Evolutionary conservation across 2,113 vertebrate species (phyloP), one percentile per base, ranked within the genome.

Genomic region (Gadus chalcogrammus): DNA sequence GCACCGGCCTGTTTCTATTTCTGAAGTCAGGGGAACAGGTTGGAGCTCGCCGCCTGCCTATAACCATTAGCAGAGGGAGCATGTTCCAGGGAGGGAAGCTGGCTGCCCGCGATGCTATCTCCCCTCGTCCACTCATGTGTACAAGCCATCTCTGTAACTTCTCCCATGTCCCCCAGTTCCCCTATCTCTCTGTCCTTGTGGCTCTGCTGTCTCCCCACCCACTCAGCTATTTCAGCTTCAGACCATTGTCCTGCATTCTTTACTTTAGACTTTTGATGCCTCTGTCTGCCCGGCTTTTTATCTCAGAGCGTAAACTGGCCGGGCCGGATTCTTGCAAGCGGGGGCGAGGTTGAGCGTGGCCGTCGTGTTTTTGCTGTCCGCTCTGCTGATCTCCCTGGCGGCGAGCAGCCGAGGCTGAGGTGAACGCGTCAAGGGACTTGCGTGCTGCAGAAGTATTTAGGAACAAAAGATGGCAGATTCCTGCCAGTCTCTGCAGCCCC

Each of bases 1-100:
- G 42, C 6, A 48, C 12, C 8, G 12, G 42, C 13, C 42, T 8
- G 42, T 48, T 88, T 87, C 82, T 86, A 88, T 90, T 90, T 91
- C 90, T 87, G 83, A 88, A 84, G 77, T 83, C 80, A 65, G 70
- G 69, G 73, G 66, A 90, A 89, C 91, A 87, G 85, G 91, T 91
- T 86, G 78, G 67, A 74, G 82, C 92, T 84, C 64, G 90, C 77
- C 24, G 18, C 65, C 65, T 42, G 82, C 88, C 88, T 82, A 82
- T 85, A 89, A 84, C 78, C 88, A 87, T 88, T 90, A 88, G 88
- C 87, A 89, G 91, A 88, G 82, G 69, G 65, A 89, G 83, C 85
- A 89, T 90, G 90, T 89, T 89, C 87, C 84, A 81, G 73, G 82
- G 84, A 86, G 82, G 85, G 86, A 88, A 89, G 86, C 80, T 24